Evolutionary conservation across 2,888 invertebrate species (phyloP), one percentile per base, ranked within the genome.

Genomic region (Pristionchus fissidentatus): DNA sequence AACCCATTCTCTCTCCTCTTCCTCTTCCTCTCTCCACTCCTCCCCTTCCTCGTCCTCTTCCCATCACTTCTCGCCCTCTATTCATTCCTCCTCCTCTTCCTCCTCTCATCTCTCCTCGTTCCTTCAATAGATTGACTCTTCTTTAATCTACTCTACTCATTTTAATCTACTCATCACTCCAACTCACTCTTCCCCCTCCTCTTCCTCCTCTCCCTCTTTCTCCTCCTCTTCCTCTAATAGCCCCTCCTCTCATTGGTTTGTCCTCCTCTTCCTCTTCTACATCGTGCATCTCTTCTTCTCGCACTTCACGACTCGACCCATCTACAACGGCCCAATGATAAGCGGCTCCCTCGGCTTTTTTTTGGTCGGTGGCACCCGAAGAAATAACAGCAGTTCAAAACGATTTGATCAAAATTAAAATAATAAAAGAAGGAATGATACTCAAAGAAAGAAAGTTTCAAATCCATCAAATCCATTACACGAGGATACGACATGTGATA

Each of bases 211-310:
- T 57, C 38, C 41, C 55, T 57, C 57, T 55, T 29, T 32, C 52
- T n/a, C n/a, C 35, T 57, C 57, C 49, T 35, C 38, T 77, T 46
- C 77, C 38, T 52, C 57, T 79, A 10, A n/a, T 49, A 8, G 15
- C 19, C 32, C 57, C 55, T 57, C 26, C 49, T n/a, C 4, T 62
- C 62, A n/a, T 62, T 19, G 10, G 15, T 62, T 62, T 35, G 15
- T 32, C 35, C 15, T 62, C 62, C 29, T 62, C n/a, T n/a, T 35
- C 79, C 19, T 41, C 55, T 57, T 79, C 77, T n/a, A 49, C 77
- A 49, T 29, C 52, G 22, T 46, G 26, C 52, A 46, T 77, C 22
- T 49, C 77, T 32, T n/a, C 35, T 79, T 49, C 49, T 4, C 13
- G 38, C 79, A 41, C 41, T 38, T 55, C 38, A 41, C 79, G 55